Evolutionary conservation across 2,113 vertebrate species (phyloP).

Genomic region (Fregata magnificens): DNA sequence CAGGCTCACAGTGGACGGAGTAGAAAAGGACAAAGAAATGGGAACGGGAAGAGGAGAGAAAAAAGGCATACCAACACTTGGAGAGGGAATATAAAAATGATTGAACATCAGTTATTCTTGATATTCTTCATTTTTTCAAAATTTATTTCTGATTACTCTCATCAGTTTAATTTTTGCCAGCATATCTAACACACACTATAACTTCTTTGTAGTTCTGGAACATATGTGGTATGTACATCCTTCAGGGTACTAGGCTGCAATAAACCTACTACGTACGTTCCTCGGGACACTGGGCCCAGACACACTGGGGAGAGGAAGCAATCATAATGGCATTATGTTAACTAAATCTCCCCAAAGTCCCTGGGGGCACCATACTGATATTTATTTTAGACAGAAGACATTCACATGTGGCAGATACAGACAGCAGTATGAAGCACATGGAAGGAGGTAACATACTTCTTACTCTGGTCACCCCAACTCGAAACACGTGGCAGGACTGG

Average conservation of each 20-base stretch:
- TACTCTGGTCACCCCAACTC: neutral
- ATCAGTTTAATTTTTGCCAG: neutral
- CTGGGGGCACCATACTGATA: neutral
- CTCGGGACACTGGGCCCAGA: neutral
- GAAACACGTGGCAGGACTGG: neutral
- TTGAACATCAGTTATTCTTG: neutral
- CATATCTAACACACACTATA: neutral
- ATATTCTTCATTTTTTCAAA: neutral
- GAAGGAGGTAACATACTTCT: neutral
- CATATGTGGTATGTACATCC: neutral
- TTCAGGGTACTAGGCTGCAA: neutral
- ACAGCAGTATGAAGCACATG: neutral
- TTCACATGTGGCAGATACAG: neutral
- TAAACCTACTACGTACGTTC: neutral
- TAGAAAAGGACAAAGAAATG: neutral
- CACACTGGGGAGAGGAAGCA: neutral
- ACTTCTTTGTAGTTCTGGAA: neutral
- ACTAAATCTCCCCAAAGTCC: neutral
- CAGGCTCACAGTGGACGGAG: neutral
- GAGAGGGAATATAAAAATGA: neutral
- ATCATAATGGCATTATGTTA: neutral
- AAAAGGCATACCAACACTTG: neutral
- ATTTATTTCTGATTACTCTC: neutral
- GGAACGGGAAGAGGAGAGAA: neutral
- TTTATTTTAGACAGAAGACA: neutral